Percentiles rank a stretch among this genome's conserved stretches.
phyloP scores from a whole-genome alignment of 2,113 vertebrate genomes.

The Acinonyx jubatus region DNA sequence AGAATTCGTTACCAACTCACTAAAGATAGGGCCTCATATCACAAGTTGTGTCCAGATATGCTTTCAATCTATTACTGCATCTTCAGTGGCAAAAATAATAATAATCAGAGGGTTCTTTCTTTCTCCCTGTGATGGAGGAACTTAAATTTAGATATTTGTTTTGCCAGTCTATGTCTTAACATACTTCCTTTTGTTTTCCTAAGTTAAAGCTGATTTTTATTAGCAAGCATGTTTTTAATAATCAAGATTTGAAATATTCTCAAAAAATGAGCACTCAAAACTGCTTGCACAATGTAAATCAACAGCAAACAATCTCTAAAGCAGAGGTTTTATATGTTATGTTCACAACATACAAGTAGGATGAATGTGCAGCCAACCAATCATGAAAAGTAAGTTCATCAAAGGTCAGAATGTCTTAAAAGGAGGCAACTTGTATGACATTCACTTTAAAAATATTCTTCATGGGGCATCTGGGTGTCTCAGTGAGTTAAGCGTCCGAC shows the following conservation, averaged over 20 bases:
- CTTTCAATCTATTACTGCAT: neutral
- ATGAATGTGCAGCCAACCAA: neutral
- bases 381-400: neutral
- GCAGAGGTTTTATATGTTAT: neutral
- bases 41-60: neutral
- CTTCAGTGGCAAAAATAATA: neutral
- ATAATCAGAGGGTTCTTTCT: neutral
- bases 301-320: neutral
- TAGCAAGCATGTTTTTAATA: slow-evolving; percentile 17
- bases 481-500: too few relatives aligned
- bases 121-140: neutral
- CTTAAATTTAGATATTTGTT: slow-evolving; percentile 38
- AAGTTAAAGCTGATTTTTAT: slow-evolving; percentile 19
- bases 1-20: neutral
- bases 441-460: slow-evolving; percentile 20
- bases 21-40: neutral
- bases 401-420: neutral
- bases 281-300: neutral
- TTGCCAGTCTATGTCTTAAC: neutral
- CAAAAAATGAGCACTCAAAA: neutral
- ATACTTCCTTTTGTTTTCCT: neutral
- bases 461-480: neutral
- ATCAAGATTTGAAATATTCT: neutral
- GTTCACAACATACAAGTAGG: neutral
- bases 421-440: neutral